Conservation (phyloP, 2,797 vertebrate genomes). For the Labeo calbasu region DNA sequence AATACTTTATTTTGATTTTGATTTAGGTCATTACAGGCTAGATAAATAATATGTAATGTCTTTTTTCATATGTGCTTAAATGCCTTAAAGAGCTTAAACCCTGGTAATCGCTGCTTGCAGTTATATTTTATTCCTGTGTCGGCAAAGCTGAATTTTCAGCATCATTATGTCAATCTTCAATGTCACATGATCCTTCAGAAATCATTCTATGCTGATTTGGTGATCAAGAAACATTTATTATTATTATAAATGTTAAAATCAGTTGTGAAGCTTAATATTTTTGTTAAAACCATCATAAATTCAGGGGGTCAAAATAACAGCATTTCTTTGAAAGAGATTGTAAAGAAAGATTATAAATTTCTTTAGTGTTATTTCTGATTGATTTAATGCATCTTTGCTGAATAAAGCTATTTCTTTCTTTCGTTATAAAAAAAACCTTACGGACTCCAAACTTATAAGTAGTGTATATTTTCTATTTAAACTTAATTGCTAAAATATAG, state of each 20-base stretch:
- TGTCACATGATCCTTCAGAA: too few species aligned
- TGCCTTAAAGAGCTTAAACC: too few species aligned
- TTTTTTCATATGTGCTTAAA: too few species aligned
- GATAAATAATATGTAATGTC: too few species aligned
- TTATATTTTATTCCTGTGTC: too few species aligned
- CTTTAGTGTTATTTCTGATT: neutral
- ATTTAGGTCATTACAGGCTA: too few species aligned
- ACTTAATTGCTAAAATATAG: neutral
- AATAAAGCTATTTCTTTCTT: neutral
- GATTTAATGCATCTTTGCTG: neutral
- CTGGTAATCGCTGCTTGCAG: too few species aligned
- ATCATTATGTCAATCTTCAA: too few species aligned
- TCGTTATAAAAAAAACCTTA: neutral
- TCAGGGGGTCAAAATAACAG: neutral
- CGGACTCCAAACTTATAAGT: neutral
- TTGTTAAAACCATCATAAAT: too few species aligned
- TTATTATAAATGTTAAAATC: neutral
- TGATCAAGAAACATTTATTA: neutral
- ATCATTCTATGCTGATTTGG: neutral
- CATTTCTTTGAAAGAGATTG: neutral
- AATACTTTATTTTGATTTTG: too few species aligned
- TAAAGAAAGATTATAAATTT: too few species aligned
- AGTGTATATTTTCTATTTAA: neutral
- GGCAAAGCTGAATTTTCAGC: too few species aligned
- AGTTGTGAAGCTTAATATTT: neutral